These are phyloP conservation scores for Zeuzera pyrina DNA, from an alignment of 2,888 invertebrate genomes.

Conservation along the genomic window DNA sequence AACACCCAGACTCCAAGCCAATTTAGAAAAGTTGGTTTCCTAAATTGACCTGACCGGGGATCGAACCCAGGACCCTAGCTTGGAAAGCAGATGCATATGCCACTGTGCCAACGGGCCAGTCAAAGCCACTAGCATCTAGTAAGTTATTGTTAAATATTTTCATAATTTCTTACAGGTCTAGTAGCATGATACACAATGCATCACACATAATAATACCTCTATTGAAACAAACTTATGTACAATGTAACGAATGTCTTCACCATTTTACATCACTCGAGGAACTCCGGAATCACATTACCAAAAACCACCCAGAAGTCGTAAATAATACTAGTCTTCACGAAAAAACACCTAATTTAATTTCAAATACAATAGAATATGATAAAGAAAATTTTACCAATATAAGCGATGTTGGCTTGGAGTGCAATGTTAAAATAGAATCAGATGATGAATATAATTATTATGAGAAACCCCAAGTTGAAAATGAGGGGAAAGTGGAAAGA, in stretches of 20 bases:
- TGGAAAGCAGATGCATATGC: too few species aligned
- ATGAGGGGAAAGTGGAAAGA: constrained; percentile 2
- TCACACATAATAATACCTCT: constrained; percentile 39
- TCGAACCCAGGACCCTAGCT: too few species aligned
- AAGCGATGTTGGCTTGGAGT: background rate
- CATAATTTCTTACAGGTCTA: constrained; percentile 27
- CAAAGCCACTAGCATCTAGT: too few species aligned
- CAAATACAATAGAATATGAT: background rate
- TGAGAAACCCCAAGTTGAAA: background rate
- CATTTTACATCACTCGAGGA: constrained; percentile 22
- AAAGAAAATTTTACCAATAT: too few species aligned
- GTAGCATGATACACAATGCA: constrained; percentile 26
- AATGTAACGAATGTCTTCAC: constrained; percentile 23
- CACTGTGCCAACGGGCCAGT: too few species aligned
- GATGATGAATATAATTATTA: background rate
- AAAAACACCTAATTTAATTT: background rate
- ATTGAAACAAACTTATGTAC: constrained; percentile 16
- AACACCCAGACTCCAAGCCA: too few species aligned
- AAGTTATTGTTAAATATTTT: too few species aligned
- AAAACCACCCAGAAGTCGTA: constrained; percentile 14
- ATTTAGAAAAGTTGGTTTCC: too few species aligned
- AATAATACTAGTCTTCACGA: constrained; percentile 1
- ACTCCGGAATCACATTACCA: constrained; percentile 17
- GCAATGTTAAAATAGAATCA: background rate
- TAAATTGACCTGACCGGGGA: too few species aligned